Evolutionary conservation across 2,888 invertebrate species (phyloP).

Genomic region (Hydraecia micacea): DNA sequence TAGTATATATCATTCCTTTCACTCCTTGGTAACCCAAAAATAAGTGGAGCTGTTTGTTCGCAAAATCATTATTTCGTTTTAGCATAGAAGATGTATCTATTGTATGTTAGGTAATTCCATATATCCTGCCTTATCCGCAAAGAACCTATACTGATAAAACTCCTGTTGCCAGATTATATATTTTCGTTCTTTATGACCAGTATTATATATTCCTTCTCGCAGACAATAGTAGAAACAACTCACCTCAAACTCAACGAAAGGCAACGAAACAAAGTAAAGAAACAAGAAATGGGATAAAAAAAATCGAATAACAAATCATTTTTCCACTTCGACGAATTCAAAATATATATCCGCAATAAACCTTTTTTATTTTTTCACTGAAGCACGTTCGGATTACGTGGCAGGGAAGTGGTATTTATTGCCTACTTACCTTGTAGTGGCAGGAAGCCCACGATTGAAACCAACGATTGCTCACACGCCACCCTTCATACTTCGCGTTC

Average conservation of each 20-base stretch:
- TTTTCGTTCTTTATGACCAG: neutral
- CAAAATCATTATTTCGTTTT: conserved; percentile 8
- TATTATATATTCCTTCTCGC: neutral
- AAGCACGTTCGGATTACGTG: conserved; percentile 54
- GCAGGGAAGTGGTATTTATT: conserved; percentile 61
- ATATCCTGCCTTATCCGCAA: neutral
- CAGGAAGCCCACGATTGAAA: conserved; percentile 57
- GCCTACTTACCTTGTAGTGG: conserved; percentile 51
- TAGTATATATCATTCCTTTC: neutral
- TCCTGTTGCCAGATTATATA: neutral
- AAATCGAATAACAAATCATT: conserved; percentile 53
- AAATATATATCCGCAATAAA: conserved; percentile 60
- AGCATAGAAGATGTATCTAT: neutral
- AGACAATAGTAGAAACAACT: neutral
- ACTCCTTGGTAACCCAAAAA: neutral
- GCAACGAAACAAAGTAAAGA: conserved; percentile 16
- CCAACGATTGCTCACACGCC: conserved; percentile 61
- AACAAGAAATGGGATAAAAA: conserved; percentile 12
- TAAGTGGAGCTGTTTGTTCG: neutral
- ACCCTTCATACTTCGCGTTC: conserved; percentile 48
- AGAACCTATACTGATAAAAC: neutral
- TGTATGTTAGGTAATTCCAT: neutral
- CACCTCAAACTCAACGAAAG: neutral
- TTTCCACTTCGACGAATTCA: conserved; percentile 51
- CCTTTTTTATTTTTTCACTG: conserved; percentile 54